These are phyloP conservation scores for Nephrotoma appendiculata DNA, from an alignment of 2,888 invertebrate genomes.

Conservation along the genomic window DNA sequence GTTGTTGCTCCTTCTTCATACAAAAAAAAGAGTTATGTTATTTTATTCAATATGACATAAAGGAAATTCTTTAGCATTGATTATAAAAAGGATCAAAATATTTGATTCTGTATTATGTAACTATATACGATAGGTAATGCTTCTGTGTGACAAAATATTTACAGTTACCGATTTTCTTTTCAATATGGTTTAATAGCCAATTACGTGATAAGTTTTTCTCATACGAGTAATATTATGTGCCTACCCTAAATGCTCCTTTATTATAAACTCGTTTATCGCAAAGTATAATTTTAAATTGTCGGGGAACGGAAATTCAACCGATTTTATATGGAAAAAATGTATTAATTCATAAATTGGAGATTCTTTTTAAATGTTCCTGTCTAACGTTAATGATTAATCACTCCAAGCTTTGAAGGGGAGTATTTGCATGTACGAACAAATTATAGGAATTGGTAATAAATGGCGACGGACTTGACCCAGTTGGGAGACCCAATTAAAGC, in stretches of 20 bases:
- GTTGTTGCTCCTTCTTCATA: neutral
- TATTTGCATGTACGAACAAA: too few relatives aligned
- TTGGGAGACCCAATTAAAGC: too few relatives aligned
- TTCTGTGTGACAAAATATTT: neutral
- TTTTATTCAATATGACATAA: neutral
- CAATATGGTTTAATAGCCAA: neutral
- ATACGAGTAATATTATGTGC: neutral
- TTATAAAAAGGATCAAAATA: neutral
- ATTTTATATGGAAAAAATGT: too few relatives aligned
- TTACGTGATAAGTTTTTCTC: neutral
- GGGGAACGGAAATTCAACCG: neutral
- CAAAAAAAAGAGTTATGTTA: neutral
- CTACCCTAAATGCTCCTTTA: neutral
- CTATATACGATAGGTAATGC: neutral
- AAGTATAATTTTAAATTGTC: neutral
- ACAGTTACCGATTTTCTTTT: neutral
- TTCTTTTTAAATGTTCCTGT: too few relatives aligned
- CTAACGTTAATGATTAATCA: too few relatives aligned
- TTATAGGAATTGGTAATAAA: too few relatives aligned
- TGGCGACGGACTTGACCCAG: too few relatives aligned
- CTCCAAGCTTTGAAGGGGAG: too few relatives aligned
- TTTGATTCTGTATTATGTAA: neutral
- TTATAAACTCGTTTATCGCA: neutral
- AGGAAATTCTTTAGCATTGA: neutral
- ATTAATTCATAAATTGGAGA: too few relatives aligned